phyloP scores from a whole-genome alignment of 2,797 vertebrate species.

The Centropyge bicolor region DNA sequence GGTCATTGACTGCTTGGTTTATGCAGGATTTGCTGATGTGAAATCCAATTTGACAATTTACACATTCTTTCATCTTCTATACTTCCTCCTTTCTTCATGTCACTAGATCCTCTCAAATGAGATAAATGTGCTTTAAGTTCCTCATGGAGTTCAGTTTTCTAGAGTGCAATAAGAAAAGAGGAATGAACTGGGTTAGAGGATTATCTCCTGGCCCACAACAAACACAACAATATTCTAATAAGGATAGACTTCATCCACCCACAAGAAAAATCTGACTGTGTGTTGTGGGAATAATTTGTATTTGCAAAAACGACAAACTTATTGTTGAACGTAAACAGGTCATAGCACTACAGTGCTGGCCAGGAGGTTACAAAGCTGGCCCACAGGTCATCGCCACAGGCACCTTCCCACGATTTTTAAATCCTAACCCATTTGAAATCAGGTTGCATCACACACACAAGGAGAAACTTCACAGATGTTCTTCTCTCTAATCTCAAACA shows the following conservation, averaged over 20 bases:
- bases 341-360: background rate
- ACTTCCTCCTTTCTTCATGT: constrained; percentile 60
- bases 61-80: constrained; percentile 79
- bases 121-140: background rate
- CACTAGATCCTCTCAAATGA: constrained; percentile 56
- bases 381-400: background rate
- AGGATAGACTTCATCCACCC: background rate
- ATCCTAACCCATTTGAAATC: no score
- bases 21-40: constrained; percentile 54
- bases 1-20: constrained; percentile 75
- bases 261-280: background rate
- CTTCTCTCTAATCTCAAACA: no score
- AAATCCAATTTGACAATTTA: constrained; percentile 77
- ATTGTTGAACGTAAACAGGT: constrained; percentile 12
- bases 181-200: background rate
- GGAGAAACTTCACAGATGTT: no score
- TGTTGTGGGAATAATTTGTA: background rate
- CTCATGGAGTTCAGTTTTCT: background rate
- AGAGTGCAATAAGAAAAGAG: background rate
- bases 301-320: background rate
- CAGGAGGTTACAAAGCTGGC: background rate
- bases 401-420: background rate
- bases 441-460: no score
- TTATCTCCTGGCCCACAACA: background rate
- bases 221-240: background rate